Base-by-base conservation (phyloP, 2,888 invertebrate genomes). In the Agriopis leucophaearia region DNA sequence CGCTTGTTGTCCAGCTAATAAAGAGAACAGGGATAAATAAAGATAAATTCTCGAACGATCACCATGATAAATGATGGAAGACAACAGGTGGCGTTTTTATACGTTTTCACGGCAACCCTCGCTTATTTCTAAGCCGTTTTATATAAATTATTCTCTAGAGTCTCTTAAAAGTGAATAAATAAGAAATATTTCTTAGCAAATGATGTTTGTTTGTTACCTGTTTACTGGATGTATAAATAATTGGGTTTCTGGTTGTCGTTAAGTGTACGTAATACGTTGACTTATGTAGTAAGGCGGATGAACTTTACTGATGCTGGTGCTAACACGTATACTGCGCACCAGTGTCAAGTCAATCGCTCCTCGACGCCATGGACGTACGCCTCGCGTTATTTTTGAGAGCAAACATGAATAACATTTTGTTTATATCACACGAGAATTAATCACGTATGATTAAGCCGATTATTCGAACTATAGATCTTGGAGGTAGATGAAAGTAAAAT, bases 51-150 rank as follows among this genome's bases (percentile, higher is more conserved):
- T 50, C 35, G 13, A 60, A 56, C 66, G 60, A 60, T 61, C 60
- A 38, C 55, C 56, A 42, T 61, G 66, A 66, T 66, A 38, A 66
- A 66, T 61, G 60, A 38, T 56, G 38, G 50, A 12, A 59, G 47
- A 60, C 66, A 66, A 66, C 66, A 66, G 66, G 66, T 61, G 60
- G 66, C 27, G 45, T 52, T 61, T 60, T 61, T 61, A 56, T 55
- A 51, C 59, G 56, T 38, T 59, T 58, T 55, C 47, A 61, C 60
- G 51, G 60, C 13, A 52, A 44, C 51, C 52, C 51, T 51, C 51
- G 51, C 40, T 52, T 60, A 50, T 51, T 61, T 44, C 51, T 36
- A 51, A 61, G 44, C 44, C 44, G 60, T 51, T 61, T 61, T 52
- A 52, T 61, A 52, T 61, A 61, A 52, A 61, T 61, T 51, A 61